Evolutionary conservation across 2,888 invertebrate genomes (phyloP).

Genomic region (Fragum fragum): DNA sequence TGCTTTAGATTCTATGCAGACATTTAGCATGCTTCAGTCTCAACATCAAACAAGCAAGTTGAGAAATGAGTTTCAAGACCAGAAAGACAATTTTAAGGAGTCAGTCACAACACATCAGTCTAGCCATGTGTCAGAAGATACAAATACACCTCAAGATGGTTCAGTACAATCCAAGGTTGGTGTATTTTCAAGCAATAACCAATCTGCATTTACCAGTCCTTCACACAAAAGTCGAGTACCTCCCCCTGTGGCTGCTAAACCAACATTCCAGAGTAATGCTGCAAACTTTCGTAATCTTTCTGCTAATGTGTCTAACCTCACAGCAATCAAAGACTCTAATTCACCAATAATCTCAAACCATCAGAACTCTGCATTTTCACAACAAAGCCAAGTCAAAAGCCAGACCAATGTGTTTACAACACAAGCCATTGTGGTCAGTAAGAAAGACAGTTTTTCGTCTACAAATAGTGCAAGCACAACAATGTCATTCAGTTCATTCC

Average conservation of each 20-base stretch:
- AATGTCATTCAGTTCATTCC: slow-evolving; percentile 71
- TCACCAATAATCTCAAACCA: background rate
- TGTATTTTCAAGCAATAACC: slow-evolving; percentile 39
- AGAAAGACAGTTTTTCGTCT: slow-evolving; percentile 74
- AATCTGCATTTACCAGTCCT: slow-evolving; percentile 67
- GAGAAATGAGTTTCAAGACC: slow-evolving; percentile 60
- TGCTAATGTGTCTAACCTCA: slow-evolving; percentile 53
- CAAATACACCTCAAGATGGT: background rate
- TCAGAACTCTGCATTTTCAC: background rate
- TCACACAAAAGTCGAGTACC: slow-evolving; percentile 65
- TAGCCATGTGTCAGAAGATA: background rate
- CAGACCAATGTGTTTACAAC: slow-evolving; percentile 32
- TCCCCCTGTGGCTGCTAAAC: slow-evolving; percentile 54
- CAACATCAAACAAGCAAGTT: slow-evolving; percentile 66
- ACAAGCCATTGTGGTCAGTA: slow-evolving; percentile 58
- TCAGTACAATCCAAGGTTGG: slow-evolving; percentile 56
- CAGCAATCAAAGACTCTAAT: slow-evolving; percentile 19
- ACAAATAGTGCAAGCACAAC: slow-evolving; percentile 62
- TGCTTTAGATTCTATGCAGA: slow-evolving; percentile 79
- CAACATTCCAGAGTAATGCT: slow-evolving; percentile 62
- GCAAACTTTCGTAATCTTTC: slow-evolving; percentile 52
- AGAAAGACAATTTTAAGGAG: slow-evolving; percentile 9
- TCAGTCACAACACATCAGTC: background rate
- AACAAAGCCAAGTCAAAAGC: slow-evolving; percentile 1
- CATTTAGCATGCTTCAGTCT: slow-evolving; percentile 73